phyloP scores from a whole-genome alignment of 2,888 invertebrate genomes.

The Unio delphinus region DNA sequence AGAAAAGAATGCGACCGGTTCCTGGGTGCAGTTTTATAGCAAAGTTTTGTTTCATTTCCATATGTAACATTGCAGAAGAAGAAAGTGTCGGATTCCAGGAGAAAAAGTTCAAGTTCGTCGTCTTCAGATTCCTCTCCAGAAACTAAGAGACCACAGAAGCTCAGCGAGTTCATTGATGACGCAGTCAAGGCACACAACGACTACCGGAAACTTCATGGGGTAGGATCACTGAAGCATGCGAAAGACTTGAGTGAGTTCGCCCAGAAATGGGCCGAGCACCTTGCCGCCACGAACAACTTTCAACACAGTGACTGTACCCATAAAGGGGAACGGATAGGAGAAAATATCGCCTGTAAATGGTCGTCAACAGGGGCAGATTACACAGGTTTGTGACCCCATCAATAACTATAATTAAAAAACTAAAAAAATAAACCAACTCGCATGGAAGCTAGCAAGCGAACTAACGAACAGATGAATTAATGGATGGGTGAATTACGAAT shows the following conservation, averaged over 20 bases:
- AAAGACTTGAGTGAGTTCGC: slow-evolving; percentile 68
- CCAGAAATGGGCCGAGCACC: slow-evolving; percentile 90
- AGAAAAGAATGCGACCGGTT: too few relatives aligned
- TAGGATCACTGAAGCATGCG: slow-evolving; percentile 45
- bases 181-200: slow-evolving; percentile 59
- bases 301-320: slow-evolving; percentile 82
- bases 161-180: slow-evolving; percentile 59
- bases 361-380: slow-evolving; percentile 59
- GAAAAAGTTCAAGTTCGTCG: slow-evolving; percentile 11
- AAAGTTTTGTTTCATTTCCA: slow-evolving; percentile 9
- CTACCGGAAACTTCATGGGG: slow-evolving; percentile 39
- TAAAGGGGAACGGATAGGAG: slow-evolving; percentile 78
- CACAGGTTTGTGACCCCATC: slow-evolving; percentile 44
- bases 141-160: slow-evolving; percentile 82
- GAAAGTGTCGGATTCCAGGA: slow-evolving; percentile 78
- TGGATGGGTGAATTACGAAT: too few relatives aligned
- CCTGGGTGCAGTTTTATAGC: too few relatives aligned
- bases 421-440: neutral
- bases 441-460: too few relatives aligned
- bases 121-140: slow-evolving; percentile 77
- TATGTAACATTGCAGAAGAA: slow-evolving; percentile 24
- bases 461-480: too few relatives aligned
- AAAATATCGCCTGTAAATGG: slow-evolving; percentile 68
- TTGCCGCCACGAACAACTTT: slow-evolving; percentile 86
- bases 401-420: neutral